These are phyloP conservation scores for Buphagus erythrorhynchus DNA, from an alignment of 2,797 vertebrate species.

Conservation along the genomic window DNA sequence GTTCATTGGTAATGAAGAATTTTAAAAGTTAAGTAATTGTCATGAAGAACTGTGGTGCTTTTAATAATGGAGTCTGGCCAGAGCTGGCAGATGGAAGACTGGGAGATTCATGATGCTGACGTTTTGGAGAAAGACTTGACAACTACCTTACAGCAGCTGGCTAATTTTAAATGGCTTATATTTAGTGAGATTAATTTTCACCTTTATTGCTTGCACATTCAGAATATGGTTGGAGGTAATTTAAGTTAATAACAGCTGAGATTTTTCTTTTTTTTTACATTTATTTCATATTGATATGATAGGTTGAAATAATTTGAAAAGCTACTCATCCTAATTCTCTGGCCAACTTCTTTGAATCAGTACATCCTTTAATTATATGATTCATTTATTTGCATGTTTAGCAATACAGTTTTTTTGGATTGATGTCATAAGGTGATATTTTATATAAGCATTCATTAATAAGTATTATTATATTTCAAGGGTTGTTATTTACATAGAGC, in stretches of 20 bases:
- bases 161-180: background rate
- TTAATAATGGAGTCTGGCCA: rapidly evolving
- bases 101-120: background rate
- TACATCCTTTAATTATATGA: background rate
- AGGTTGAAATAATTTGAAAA: background rate
- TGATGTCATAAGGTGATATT: background rate
- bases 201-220: background rate
- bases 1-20: background rate
- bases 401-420: background rate
- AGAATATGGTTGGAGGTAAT: background rate
- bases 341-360: background rate
- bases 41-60: background rate
- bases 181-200: background rate
- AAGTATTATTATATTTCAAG: background rate
- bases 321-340: background rate
- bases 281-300: background rate
- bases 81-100: background rate
- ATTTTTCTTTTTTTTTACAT: background rate
- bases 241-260: background rate
- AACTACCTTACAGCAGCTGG: background rate
- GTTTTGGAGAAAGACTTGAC: background rate
- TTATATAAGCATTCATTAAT: background rate
- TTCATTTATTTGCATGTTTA: background rate
- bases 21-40: background rate
- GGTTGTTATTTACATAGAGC: background rate